These are phyloP conservation scores for Hyles lineata DNA, from an alignment of 2,888 invertebrate species.

Conservation along the genomic window DNA sequence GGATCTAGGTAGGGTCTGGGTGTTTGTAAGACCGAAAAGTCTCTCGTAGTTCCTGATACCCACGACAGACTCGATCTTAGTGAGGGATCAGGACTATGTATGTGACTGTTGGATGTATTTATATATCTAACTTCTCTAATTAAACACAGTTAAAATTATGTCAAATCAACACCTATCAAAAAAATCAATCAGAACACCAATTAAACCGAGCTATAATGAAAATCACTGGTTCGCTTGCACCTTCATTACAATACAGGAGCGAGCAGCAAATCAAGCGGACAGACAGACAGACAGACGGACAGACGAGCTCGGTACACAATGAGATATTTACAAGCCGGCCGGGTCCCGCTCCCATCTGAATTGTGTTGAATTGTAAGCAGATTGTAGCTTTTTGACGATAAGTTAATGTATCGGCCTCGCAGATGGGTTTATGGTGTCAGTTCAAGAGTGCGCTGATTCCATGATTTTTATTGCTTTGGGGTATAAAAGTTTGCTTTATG, in stretches of 20 bases:
- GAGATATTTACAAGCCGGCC: conserved; percentile 72
- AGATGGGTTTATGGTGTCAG: conserved; percentile 28
- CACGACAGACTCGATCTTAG: too few species aligned
- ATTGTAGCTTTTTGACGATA: conserved; percentile 52
- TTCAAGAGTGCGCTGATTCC: background rate
- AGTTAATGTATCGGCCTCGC: conserved; percentile 2
- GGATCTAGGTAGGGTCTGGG: too few species aligned
- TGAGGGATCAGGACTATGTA: too few species aligned
- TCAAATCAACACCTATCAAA: background rate
- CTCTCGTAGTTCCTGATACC: too few species aligned
- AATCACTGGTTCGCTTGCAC: conserved; percentile 66
- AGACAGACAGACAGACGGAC: conserved; percentile 68
- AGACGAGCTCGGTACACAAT: conserved; percentile 70
- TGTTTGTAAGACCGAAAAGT: too few species aligned
- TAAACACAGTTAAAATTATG: background rate
- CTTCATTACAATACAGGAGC: conserved; percentile 78
- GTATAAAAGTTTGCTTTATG: too few species aligned
- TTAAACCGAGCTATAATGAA: conserved; percentile 38
- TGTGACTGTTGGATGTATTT: too few species aligned
- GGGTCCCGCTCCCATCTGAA: conserved; percentile 20
- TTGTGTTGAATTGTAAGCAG: conserved; percentile 51
- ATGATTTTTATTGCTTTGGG: background rate
- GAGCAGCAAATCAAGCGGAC: conserved; percentile 69
- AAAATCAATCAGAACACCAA: background rate
- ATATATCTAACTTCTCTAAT: too few species aligned